Evolutionary conservation across 1,140 invertebrate genomes (phyloP).

Genomic region (Drosophila willistoni): DNA sequence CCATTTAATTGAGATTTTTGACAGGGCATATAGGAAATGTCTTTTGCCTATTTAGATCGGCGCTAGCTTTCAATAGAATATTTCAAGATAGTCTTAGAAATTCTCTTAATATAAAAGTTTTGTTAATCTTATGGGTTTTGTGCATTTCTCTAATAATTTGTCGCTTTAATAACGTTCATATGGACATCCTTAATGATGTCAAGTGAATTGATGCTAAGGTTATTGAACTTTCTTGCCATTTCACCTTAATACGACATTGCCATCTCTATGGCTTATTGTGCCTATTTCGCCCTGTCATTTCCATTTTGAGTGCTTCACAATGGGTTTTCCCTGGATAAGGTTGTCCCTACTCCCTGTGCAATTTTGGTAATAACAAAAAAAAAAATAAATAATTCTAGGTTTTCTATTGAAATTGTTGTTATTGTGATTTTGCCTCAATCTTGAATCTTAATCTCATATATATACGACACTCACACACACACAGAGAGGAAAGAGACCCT

Average conservation of each 20-base stretch:
- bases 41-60: too few relatives aligned
- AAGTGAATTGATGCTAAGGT: background rate
- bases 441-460: constrained; percentile 18
- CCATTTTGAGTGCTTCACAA: constrained; percentile 19
- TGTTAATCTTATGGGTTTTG: too few relatives aligned
- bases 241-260: background rate
- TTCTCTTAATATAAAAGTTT: too few relatives aligned
- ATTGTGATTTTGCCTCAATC: constrained; percentile 17
- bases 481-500: background rate
- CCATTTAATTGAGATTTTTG: too few relatives aligned
- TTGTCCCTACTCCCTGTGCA: background rate
- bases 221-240: background rate
- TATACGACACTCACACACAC: background rate
- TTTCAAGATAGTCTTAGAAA: too few relatives aligned
- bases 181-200: too few relatives aligned
- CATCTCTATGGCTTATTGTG: background rate
- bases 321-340: constrained; percentile 7
- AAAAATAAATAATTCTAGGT: constrained; percentile 12
- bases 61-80: too few relatives aligned
- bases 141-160: too few relatives aligned
- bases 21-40: too few relatives aligned
- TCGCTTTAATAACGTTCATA: too few relatives aligned
- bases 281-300: background rate
- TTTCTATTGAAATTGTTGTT: constrained; percentile 22
- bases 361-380: constrained; percentile 2